Percentiles rank a stretch among this genome's conserved stretches.
Conservation (phyloP, 2,113 vertebrate genomes). For the Ellobius talpinus region DNA sequence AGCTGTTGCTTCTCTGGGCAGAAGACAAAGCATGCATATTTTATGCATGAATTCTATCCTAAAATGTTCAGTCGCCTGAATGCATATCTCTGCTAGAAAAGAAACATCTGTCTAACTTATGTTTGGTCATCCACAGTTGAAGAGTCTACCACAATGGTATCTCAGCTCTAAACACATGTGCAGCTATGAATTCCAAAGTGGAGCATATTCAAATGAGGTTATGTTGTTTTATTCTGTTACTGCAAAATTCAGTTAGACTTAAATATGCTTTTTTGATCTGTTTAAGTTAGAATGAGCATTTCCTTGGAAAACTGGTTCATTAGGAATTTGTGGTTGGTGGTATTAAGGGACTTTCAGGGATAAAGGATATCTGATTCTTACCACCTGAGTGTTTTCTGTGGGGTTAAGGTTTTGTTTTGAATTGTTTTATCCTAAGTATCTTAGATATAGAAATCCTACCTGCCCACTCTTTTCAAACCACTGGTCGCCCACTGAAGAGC, state of each 20-base stretch:
- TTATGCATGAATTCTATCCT: slow-evolving; percentile 49
- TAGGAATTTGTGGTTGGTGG: not conserved
- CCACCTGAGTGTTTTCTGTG: not conserved
- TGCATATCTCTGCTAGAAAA: slow-evolving; percentile 25
- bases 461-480: not conserved
- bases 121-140: slow-evolving; percentile 25
- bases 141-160: slow-evolving; percentile 20
- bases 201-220: slow-evolving; percentile 40
- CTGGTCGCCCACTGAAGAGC: not conserved
- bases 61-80: slow-evolving; percentile 42
- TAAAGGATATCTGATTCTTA: slow-evolving; percentile 10
- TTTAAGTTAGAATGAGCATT: not conserved
- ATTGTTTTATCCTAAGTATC: not conserved
- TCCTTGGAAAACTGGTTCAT: slow-evolving; percentile 24
- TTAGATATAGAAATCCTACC: not conserved
- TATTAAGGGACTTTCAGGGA: not conserved
- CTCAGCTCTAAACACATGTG: slow-evolving; percentile 50
- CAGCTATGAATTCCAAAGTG: slow-evolving; percentile 38
- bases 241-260: slow-evolving; percentile 37
- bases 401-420: slow-evolving; percentile 38
- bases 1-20: slow-evolving; percentile 17
- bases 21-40: not conserved
- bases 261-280: slow-evolving; percentile 23
- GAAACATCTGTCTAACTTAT: slow-evolving; percentile 65
- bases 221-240: slow-evolving; percentile 41